Evolutionary conservation across 2,797 vertebrate species (phyloP).

Genomic region (Merluccius polli): DNA sequence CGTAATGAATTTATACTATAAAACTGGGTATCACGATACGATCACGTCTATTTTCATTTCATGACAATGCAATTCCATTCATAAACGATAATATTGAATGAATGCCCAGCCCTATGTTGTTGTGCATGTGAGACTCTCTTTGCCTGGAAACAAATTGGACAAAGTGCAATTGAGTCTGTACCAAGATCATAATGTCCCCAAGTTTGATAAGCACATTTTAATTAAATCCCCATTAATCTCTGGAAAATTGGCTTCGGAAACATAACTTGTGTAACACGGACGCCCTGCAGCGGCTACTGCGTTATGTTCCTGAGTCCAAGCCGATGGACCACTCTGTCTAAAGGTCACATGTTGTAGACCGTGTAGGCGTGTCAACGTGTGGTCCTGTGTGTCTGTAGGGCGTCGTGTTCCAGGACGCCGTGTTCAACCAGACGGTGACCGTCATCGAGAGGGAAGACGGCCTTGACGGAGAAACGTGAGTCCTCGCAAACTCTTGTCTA

Average conservation of each 20-base stretch:
- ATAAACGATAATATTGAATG: no score
- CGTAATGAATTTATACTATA: no score
- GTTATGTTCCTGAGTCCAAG: no score
- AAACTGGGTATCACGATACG: no score
- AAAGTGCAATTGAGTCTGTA: neutral
- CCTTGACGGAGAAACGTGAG: slow-evolving; percentile 94
- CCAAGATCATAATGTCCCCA: neutral
- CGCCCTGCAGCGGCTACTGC: neutral
- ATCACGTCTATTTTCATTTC: no score
- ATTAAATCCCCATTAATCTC: neutral
- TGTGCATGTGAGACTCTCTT: neutral
- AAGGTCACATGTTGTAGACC: neutral
- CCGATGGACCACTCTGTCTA: neutral
- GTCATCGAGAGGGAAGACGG: slow-evolving; percentile 93
- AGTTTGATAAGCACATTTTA: neutral
- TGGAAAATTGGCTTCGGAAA: neutral
- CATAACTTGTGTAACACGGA: neutral
- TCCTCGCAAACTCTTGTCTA: neutral
- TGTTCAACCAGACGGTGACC: slow-evolving; percentile 98
- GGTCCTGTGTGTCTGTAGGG: slow-evolving; percentile 67
- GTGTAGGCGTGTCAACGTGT: neutral
- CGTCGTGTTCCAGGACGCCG: slow-evolving; percentile 93
- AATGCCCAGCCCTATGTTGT: no score
- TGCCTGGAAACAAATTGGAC: neutral
- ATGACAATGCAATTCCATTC: no score